These are phyloP conservation scores for Barbus barbus DNA, from an alignment of 2,113 vertebrate genomes.

Conservation along the genomic window DNA sequence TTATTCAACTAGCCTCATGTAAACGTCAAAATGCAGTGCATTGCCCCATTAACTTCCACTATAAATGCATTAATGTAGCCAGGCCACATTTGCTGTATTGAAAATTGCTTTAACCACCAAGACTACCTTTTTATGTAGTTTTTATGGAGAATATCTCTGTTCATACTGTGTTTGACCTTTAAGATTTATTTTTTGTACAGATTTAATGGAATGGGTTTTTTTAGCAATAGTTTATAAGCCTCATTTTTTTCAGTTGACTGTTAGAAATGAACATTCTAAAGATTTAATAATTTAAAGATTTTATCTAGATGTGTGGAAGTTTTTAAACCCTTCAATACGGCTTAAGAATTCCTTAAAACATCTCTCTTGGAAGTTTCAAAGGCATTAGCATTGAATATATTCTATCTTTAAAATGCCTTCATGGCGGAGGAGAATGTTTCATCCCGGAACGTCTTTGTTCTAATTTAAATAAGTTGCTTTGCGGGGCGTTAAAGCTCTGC, in stretches of 20 bases:
- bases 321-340: constrained; percentile 26
- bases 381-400: constrained; percentile 35
- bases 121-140: not conserved
- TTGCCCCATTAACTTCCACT: not conserved
- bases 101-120: no score
- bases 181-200: not conserved
- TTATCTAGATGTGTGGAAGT: constrained; percentile 32
- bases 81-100: no score
- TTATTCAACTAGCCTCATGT: not conserved
- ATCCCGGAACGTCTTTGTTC: constrained; percentile 42
- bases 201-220: constrained; percentile 1
- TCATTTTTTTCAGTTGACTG: not conserved
- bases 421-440: constrained; percentile 34
- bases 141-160: not conserved
- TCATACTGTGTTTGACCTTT: not conserved
- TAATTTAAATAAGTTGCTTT: constrained; percentile 41
- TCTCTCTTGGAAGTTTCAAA: constrained; percentile 33
- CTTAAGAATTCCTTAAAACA: constrained; percentile 10
- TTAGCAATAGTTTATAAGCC: not conserved
- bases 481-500: constrained; percentile 19
- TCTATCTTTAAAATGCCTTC: constrained; percentile 33
- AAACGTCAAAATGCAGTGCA: not conserved
- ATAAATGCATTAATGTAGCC: not conserved
- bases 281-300: constrained; percentile 33
- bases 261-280: not conserved